These are phyloP conservation scores for Apantesis nais DNA, from an alignment of 2,888 invertebrate genomes.

Conservation along the genomic window DNA sequence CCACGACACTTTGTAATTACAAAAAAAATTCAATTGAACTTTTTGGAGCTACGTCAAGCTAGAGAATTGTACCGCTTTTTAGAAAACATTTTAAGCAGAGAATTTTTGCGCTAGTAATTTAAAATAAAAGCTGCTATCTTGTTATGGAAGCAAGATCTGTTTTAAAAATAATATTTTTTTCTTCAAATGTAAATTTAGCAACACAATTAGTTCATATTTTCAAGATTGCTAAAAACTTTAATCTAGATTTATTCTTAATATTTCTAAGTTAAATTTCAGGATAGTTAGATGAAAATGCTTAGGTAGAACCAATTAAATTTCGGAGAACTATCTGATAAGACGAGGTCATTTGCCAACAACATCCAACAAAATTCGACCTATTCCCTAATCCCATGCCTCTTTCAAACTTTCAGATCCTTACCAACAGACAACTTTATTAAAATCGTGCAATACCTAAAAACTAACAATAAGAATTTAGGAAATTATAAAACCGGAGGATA, in stretches of 20 bases:
- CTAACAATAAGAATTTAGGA: too few species aligned
- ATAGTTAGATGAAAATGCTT: too few species aligned
- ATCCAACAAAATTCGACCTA: too few species aligned
- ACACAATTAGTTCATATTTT: neutral
- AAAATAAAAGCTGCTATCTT: neutral
- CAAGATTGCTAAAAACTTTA: neutral
- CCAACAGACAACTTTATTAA: too few species aligned
- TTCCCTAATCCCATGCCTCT: too few species aligned
- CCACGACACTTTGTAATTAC: slow-evolving; percentile 48
- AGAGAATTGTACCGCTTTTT: slow-evolving; percentile 3
- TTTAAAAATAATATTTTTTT: neutral
- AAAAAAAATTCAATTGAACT: slow-evolving; percentile 36
- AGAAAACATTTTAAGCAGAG: neutral
- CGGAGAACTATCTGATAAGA: too few species aligned
- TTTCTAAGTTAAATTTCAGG: too few species aligned
- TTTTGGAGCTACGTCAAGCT: slow-evolving; percentile 13
- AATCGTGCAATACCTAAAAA: too few species aligned
- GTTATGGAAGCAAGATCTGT: neutral
- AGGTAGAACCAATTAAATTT: too few species aligned
- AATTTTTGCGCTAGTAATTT: neutral
- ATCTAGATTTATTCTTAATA: neutral
- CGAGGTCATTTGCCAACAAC: too few species aligned
- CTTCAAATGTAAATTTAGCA: neutral
- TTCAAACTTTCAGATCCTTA: too few species aligned
- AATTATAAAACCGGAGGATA: neutral